Evolutionary conservation across 2,888 invertebrate species (phyloP).

Genomic region (Erebia ligea): DNA sequence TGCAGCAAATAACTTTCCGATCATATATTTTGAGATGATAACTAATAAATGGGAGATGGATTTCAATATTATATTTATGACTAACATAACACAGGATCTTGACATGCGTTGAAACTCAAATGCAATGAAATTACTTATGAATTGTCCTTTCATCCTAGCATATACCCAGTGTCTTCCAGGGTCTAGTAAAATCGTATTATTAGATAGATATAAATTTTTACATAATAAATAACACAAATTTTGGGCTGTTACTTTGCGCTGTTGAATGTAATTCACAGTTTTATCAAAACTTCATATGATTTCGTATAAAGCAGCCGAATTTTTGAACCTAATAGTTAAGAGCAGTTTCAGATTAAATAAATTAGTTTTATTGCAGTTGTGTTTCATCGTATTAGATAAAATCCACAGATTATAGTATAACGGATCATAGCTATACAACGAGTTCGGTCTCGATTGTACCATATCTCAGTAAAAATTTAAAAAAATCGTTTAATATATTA

Average conservation of each 20-base stretch:
- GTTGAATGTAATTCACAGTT: too few relatives aligned
- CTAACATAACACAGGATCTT: conserved; percentile 32
- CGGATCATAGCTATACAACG: not conserved
- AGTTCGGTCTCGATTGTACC: not conserved
- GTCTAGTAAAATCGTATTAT: too few relatives aligned
- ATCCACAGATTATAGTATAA: not conserved
- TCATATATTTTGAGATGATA: conserved; percentile 63
- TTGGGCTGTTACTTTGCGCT: not conserved
- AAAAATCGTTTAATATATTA: not conserved
- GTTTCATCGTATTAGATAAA: conserved; percentile 5
- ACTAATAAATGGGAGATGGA: conserved; percentile 75
- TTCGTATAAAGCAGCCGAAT: not conserved
- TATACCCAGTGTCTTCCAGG: too few relatives aligned
- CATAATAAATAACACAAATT: too few relatives aligned
- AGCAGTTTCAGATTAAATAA: not conserved
- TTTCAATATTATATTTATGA: conserved; percentile 45
- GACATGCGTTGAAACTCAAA: conserved; percentile 20
- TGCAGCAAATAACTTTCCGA: conserved; percentile 77
- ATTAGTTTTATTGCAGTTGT: conserved; percentile 10
- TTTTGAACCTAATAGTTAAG: not conserved
- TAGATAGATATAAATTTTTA: too few relatives aligned
- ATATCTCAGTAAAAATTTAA: not conserved
- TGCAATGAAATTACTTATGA: not conserved
- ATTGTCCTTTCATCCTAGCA: not conserved
- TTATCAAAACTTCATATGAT: too few relatives aligned